Percentiles rank a stretch among this genome's conserved stretches.
Evolutionary conservation across 2,888 invertebrate species (phyloP).

Genomic region (Euplagia quadripunctaria): DNA sequence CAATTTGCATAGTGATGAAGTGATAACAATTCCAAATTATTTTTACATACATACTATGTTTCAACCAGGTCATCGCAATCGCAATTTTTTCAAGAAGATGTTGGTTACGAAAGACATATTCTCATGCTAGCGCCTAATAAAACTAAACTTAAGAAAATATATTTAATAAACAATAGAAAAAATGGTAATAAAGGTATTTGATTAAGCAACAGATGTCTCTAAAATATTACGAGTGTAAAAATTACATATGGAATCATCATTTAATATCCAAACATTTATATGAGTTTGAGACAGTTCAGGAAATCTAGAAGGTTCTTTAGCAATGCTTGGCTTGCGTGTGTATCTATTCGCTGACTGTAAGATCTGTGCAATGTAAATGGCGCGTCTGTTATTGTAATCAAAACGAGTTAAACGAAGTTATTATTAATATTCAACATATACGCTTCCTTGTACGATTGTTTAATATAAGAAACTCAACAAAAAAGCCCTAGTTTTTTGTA

Average conservation of each 20-base stretch:
- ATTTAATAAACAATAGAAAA: background rate
- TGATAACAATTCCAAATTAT: background rate
- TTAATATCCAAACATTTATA: background rate
- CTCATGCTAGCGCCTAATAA: background rate
- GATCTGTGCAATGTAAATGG: background rate
- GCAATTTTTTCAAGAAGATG: background rate
- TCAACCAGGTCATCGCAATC: background rate
- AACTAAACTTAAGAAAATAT: background rate
- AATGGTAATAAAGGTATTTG: background rate
- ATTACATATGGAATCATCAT: background rate
- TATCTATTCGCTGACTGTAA: background rate
- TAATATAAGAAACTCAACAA: background rate
- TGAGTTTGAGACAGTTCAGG: background rate
- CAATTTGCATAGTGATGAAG: background rate
- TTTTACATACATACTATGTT: background rate
- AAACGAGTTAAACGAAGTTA: slow-evolving; percentile 5
- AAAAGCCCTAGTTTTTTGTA: background rate
- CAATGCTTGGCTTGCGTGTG: background rate
- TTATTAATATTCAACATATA: background rate
- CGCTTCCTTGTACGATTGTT: background rate
- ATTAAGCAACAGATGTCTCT: background rate
- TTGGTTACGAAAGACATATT: background rate
- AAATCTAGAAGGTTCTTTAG: too few relatives aligned
- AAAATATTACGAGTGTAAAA: background rate
- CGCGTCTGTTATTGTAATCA: background rate